Evolutionary conservation across 2,113 vertebrate species (phyloP), one percentile per base, ranked within the genome.

Genomic region (Nothoprocta perdicaria): DNA sequence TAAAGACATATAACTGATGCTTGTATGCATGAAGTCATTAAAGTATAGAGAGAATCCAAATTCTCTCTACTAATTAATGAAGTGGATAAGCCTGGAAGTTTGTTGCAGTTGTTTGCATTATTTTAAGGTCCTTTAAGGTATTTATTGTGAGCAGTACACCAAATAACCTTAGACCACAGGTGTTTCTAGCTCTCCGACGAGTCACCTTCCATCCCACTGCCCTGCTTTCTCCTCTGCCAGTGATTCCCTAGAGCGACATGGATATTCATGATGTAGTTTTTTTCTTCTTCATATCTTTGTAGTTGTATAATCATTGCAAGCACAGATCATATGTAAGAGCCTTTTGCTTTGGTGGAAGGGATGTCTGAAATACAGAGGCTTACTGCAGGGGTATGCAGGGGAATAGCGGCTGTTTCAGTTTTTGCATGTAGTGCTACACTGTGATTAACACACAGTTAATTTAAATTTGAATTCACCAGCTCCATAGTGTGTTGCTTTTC

Each of bases 191-290:
- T 16, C 60, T 10, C 27, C 55, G 74, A 9, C 41, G 12, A 14
- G 23, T 16, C 66, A 13, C 16, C 69, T 72, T 38, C 62, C 71
- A 35, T 19, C 41, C 63, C 21, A 41, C 8, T 2, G 1, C 18
- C 14, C 50, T 24, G 38, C 23, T 48, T 19, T 66, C 52, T 41
- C 23, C 12, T 40, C 76, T 21, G 23, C 55, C 66, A 13, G n/a
- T 3, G 3, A 8, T 10, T 43, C 27, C 0, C 16, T 15, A 13
- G 31, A 14, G 76, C 2, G 2, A 41, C 45, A 3, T 9, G 31
- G 35, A 4, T 26, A 3, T 13, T 35, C 50, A 3, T 7, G 9
- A 18, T 12, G 5, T 14, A 12, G 9, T 9, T 62, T 53, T 41
- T 22, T 33, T 31, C 41, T 19, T 61, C 1, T 33, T 46, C 38